These are phyloP conservation scores for Gymnocypris eckloni DNA, from an alignment of 2,797 vertebrate species.

Conservation along the genomic window DNA sequence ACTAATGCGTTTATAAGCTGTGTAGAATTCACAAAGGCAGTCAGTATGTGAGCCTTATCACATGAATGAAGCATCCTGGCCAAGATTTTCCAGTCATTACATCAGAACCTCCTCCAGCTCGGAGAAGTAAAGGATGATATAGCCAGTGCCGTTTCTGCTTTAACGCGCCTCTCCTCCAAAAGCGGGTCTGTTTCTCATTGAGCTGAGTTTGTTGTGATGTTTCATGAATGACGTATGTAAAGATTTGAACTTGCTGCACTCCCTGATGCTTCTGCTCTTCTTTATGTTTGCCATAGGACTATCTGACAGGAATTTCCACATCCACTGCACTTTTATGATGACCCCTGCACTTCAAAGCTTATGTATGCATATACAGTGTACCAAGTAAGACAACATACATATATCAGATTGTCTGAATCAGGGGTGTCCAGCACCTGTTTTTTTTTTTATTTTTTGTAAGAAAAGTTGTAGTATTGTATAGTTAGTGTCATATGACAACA, in stretches of 20 bases:
- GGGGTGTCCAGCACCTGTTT: background rate
- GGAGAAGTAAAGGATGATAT: slow-evolving; percentile 49
- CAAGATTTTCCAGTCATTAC: slow-evolving; percentile 58
- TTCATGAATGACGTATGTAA: slow-evolving; percentile 56
- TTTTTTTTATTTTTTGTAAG: background rate
- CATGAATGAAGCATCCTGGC: slow-evolving; percentile 59
- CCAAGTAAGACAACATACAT: background rate
- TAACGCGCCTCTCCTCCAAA: slow-evolving; percentile 32
- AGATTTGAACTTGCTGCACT: slow-evolving; percentile 56
- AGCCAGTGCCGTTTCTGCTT: slow-evolving; percentile 11
- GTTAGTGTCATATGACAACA: background rate
- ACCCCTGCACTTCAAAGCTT: slow-evolving; percentile 53
- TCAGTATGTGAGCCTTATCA: slow-evolving; percentile 45
- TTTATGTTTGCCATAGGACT: slow-evolving; percentile 63
- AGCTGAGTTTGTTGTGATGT: slow-evolving; percentile 48
- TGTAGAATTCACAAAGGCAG: slow-evolving; percentile 55
- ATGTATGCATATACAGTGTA: background rate
- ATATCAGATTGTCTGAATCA: background rate
- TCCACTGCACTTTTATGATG: slow-evolving; percentile 73
- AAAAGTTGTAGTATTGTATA: background rate
- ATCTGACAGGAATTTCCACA: slow-evolving; percentile 81
- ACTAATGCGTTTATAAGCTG: slow-evolving; percentile 67
- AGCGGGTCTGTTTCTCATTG: slow-evolving; percentile 35
- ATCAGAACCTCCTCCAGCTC: slow-evolving; percentile 54
- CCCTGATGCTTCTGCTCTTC: slow-evolving; percentile 61